phyloP scores from a whole-genome alignment of 2,113 vertebrate species.

The Semnornis frantzii region DNA sequence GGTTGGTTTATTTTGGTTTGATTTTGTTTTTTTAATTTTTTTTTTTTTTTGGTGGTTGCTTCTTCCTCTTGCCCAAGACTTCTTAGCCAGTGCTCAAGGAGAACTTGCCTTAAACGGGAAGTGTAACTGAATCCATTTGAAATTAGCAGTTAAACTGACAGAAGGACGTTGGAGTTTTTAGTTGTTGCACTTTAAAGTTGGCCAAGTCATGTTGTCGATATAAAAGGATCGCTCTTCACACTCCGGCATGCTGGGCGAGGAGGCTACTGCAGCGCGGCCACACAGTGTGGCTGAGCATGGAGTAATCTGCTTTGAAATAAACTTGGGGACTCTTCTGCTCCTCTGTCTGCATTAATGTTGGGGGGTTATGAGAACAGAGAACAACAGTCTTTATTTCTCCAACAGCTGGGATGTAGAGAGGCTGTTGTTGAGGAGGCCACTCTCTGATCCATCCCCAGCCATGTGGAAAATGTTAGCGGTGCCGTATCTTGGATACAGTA shows the following conservation, averaged over 20 bases:
- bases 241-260: not conserved
- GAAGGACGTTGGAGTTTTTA: slow-evolving; percentile 57
- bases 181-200: slow-evolving; percentile 24
- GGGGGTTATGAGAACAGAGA: not conserved
- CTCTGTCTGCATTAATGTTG: not conserved
- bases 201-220: slow-evolving; percentile 50
- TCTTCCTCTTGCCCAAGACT: slow-evolving; percentile 68
- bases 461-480: slow-evolving; percentile 25
- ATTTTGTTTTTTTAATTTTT: not conserved
- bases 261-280: slow-evolving; percentile 6
- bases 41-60: slow-evolving; percentile 25
- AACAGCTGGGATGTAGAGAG: not conserved
- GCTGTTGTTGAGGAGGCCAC: slow-evolving; percentile 22
- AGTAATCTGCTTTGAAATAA: slow-evolving; percentile 26
- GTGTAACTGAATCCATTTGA: slow-evolving; percentile 67
- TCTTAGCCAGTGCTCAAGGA: slow-evolving; percentile 18
- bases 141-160: slow-evolving; percentile 70
- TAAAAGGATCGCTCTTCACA: slow-evolving; percentile 56
- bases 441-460: slow-evolving; percentile 29
- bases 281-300: not conserved
- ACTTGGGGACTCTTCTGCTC: not conserved
- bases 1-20: not conserved
- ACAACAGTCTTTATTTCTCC: slow-evolving; percentile 1
- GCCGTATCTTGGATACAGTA: slow-evolving; percentile 41
- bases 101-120: slow-evolving; percentile 56